A percentile compares a stretch with the other conserved stretches of the same genome.
These are phyloP conservation scores for Asarcornis scutulata DNA, from an alignment of 2,113 vertebrate genomes.

Conservation along the genomic window DNA sequence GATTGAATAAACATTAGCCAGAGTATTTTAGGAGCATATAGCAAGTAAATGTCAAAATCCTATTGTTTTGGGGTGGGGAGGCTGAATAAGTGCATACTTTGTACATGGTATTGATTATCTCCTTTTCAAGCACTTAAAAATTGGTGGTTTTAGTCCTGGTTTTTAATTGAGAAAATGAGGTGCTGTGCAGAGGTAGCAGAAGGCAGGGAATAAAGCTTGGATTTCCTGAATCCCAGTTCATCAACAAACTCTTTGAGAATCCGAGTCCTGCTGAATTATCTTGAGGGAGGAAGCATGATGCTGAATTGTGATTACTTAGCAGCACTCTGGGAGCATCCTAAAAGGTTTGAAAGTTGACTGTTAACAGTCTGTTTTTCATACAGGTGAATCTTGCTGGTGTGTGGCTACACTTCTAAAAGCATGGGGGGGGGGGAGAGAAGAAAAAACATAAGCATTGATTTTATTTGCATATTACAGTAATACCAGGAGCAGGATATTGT, in stretches of 20 bases:
- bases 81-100: neutral
- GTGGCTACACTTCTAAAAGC: neutral
- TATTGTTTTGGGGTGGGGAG: neutral
- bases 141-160: neutral
- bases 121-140: neutral
- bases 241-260: neutral
- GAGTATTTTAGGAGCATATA: neutral
- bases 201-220: neutral
- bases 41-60: neutral
- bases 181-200: neutral
- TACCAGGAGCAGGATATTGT: neutral
- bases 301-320: neutral
- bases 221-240: neutral
- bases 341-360: neutral
- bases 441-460: neutral
- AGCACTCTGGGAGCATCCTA: neutral
- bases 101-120: neutral
- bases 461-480: neutral
- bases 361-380: neutral
- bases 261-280: neutral
- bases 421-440: rapidly evolving
- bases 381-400: neutral
- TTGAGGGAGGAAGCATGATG: neutral
- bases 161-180: neutral
- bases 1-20: neutral